Evolutionary conservation across 2,113 vertebrate genomes (phyloP), one percentile per base, ranked within the genome.

Genomic region (Orientallactaga bullata): DNA sequence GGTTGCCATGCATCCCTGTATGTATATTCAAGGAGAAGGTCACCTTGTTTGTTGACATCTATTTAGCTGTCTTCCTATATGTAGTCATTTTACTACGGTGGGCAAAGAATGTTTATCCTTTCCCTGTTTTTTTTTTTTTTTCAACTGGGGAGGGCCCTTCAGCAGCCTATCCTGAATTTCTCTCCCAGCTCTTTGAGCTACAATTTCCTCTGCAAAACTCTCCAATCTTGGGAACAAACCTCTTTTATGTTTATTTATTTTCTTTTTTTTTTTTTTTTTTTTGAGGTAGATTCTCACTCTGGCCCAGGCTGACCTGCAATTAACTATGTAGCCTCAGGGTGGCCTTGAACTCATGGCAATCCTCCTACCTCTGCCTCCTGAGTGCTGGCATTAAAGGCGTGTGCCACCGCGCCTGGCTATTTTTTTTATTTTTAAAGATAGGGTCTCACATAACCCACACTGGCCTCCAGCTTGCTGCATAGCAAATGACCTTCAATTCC

Each of bases 91-190:
- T 39, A 32, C 42, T 17, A n/a, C 12, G 2, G 13, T 61, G 63
- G 32, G 55, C 1, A 0, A 51, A 32, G 65, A 28, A 12, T 1
- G 0, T 18, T 60, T 10, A 18, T 32, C n/a, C 24, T 35, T 24
- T 28, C 20, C 39, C 18, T n/a, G n/a, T 17, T 26, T 85, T 18
- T 76, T 13, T 55, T 60, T 16, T 16, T 55, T 55, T 16, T 8
- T 8, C 35, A 81, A 13, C 20, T 16, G 26, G 28, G 37, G 68
- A 81, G n/a, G 16, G n/a, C 7, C 17, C 42, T 63, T 42, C n/a
- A 73, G 35, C 2, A 9, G 47, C 28, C 77, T 20, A 17, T 13
- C 76, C 63, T 0, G 12, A 61, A 32, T 60, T 4, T 15, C 6
- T 20, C 51, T 47, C 11, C 17, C 35, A 60, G 15, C 21, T 51